Percentiles rank a stretch among this genome's conserved stretches.
phyloP scores from a whole-genome alignment of 2,888 invertebrate genomes.

The Campopleginae sp. region DNA sequence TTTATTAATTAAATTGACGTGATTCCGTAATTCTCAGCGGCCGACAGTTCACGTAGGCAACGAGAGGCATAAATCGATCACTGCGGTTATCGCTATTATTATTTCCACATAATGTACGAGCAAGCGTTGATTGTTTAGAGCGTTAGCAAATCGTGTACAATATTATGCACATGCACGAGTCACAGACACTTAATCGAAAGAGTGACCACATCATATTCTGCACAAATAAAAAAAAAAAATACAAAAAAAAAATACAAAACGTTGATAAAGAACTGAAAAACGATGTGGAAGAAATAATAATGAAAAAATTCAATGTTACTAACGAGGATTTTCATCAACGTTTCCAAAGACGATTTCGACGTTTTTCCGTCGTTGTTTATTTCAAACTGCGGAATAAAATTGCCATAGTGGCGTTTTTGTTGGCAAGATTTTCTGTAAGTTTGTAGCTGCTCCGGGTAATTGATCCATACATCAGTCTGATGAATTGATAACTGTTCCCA shows the following conservation, averaged over 20 bases:
- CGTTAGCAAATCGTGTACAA: not conserved
- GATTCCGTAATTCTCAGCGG: not conserved
- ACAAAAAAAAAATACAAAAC: not conserved
- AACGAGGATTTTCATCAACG: constrained; percentile 10
- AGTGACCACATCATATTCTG: not conserved
- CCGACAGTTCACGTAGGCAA: not conserved
- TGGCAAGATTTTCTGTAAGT: constrained; percentile 31
- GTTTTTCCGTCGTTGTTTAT: not conserved
- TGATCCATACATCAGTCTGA: constrained; percentile 63
- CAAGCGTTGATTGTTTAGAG: constrained; percentile 28
- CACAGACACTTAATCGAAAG: not conserved
- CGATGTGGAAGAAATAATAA: not conserved
- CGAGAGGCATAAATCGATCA: constrained; percentile 15
- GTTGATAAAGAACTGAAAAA: not conserved
- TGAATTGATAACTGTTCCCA: constrained; percentile 64
- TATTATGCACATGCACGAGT: not conserved
- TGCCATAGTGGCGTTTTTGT: not conserved
- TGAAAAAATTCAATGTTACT: not conserved
- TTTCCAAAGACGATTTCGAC: constrained; percentile 7
- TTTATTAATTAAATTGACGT: constrained; percentile 2
- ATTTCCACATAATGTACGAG: constrained; percentile 8
- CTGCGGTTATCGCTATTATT: constrained; percentile 17
- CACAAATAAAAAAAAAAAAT: not conserved
- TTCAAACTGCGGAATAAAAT: not conserved
- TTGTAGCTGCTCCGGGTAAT: constrained; percentile 49